Evolutionary conservation across 2,797 vertebrate species (phyloP).

Genomic region (Phrynocephalus guinanensis): DNA sequence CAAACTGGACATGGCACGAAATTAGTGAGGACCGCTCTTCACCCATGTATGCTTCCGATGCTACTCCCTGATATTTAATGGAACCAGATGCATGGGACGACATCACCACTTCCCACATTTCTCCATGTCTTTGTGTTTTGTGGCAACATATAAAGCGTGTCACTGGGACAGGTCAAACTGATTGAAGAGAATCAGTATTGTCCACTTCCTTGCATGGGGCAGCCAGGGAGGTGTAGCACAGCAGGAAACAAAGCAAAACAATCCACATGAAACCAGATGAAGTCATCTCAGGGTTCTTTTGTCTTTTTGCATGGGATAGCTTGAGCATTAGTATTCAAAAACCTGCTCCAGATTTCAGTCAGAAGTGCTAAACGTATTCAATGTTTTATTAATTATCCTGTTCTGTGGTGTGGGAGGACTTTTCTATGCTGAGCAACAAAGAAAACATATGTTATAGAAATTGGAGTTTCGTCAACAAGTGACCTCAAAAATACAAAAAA

Average conservation of each 20-base stretch:
- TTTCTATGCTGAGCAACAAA: neutral
- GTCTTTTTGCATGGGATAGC: neutral
- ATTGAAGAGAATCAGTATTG: too few species aligned
- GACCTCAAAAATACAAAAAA: too few species aligned
- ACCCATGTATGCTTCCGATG: neutral
- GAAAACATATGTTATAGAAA: too few species aligned
- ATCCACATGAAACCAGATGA: neutral
- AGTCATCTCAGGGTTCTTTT: neutral
- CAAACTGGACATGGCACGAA: neutral
- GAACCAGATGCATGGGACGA: neutral
- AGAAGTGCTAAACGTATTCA: slow-evolving; percentile 15
- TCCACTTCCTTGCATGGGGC: neutral
- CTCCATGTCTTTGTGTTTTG: neutral
- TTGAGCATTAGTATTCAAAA: neutral
- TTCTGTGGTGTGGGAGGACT: neutral
- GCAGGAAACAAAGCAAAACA: neutral
- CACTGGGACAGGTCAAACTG: neutral
- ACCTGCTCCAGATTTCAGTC: neutral
- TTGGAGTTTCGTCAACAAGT: too few species aligned
- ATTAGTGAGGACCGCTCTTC: neutral
- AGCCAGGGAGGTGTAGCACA: neutral
- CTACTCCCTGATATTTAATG: neutral
- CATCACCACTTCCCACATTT: neutral
- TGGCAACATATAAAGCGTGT: neutral
- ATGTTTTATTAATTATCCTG: neutral